phyloP scores from a whole-genome alignment of 1,140 invertebrate genomes.

The Bombus huntii region DNA sequence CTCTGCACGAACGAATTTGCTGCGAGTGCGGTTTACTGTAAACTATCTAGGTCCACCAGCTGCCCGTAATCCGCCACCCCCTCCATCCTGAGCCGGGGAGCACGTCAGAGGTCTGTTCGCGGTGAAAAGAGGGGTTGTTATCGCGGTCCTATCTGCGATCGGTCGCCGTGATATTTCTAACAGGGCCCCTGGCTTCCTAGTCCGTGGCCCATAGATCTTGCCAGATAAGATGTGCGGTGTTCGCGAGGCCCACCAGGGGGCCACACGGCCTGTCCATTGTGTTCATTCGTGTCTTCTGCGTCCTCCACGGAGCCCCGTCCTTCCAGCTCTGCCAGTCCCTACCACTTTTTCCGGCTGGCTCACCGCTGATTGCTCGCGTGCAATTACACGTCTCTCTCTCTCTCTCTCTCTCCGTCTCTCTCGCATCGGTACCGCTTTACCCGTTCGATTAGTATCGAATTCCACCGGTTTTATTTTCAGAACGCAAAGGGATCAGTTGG shows the following conservation, averaged over 20 bases:
- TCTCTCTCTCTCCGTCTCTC: background rate
- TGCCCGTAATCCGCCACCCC: constrained; percentile 77
- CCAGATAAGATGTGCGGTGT: constrained; percentile 77
- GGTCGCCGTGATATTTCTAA: constrained; percentile 78
- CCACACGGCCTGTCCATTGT: constrained; percentile 72
- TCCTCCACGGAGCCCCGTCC: constrained; percentile 11
- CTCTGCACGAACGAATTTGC: constrained; percentile 58
- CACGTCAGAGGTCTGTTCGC: constrained; percentile 55
- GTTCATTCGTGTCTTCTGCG: constrained; percentile 57
- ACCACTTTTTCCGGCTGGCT: constrained; percentile 48
- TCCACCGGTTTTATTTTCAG: background rate
- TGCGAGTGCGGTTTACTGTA: constrained; percentile 70
- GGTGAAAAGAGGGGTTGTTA: constrained; percentile 75
- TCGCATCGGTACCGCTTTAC: background rate
- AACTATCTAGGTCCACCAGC: constrained; percentile 72
- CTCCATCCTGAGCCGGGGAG: constrained; percentile 30
- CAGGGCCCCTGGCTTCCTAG: constrained; percentile 75
- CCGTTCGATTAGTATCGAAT: too few relatives aligned
- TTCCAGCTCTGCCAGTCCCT: constrained; percentile 2
- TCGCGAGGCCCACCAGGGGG: constrained; percentile 78
- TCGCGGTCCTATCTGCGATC: constrained; percentile 77
- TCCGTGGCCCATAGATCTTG: constrained; percentile 70
- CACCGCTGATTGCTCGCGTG: constrained; percentile 52
- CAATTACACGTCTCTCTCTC: constrained; percentile 55
- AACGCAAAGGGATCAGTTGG: too few relatives aligned